Evolutionary conservation across 2,113 vertebrate species (phyloP).

Genomic region (Neogale vison): DNA sequence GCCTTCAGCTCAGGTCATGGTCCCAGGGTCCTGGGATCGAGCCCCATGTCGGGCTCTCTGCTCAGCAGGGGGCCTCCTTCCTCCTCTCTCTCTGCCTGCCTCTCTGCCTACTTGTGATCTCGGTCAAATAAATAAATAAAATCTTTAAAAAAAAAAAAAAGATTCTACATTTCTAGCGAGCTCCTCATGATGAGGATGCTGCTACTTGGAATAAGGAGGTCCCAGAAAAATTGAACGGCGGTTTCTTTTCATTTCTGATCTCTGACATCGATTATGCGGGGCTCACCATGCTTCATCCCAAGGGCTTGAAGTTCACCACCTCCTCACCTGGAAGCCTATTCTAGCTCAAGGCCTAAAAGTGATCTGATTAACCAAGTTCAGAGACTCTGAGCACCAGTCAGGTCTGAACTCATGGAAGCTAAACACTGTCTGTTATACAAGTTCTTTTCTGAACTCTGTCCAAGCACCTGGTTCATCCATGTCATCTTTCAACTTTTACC

Average conservation of each 20-base stretch:
- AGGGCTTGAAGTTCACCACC: not conserved
- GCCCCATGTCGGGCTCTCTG: too few relatives aligned
- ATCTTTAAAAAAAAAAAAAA: too few relatives aligned
- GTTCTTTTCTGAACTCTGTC: not conserved
- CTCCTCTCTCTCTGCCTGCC: too few relatives aligned
- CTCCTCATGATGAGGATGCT: not conserved
- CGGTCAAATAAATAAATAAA: too few relatives aligned
- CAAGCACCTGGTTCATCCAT: fast-evolving
- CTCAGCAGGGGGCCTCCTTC: too few relatives aligned
- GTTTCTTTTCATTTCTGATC: not conserved
- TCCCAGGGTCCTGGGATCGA: too few relatives aligned
- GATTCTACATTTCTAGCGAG: not conserved
- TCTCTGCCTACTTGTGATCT: too few relatives aligned
- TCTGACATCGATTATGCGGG: not conserved
- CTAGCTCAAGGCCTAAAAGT: not conserved
- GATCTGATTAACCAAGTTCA: not conserved
- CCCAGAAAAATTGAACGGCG: not conserved
- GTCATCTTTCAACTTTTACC: not conserved
- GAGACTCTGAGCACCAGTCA: not conserved
- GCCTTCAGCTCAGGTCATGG: too few relatives aligned
- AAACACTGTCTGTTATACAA: fast-evolving
- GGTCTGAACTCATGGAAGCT: too few relatives aligned
- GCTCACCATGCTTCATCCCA: not conserved
- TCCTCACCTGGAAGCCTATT: not conserved
- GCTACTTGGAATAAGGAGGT: not conserved